Base-by-base conservation (phyloP, 1,140 invertebrate genomes). In the Drosophila sproati region DNA sequence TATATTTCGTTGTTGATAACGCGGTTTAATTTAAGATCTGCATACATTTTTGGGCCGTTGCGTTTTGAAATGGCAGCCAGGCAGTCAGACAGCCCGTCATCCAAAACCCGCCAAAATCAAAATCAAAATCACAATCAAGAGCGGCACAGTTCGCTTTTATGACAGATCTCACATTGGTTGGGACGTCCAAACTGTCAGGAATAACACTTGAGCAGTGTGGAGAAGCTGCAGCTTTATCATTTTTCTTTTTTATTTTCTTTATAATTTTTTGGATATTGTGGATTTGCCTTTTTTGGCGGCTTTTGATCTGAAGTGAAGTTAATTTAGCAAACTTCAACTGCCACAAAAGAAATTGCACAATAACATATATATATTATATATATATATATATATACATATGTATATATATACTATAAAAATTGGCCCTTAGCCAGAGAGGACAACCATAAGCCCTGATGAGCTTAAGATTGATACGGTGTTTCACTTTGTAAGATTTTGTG, bases 141-240 rank as follows among this genome's bases (percentile, higher is more conserved):
- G 85, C 80, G 78, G 85, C 74, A 35, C 79, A 68, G 79, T 64
- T 62, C 77, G 82, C 74, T 75, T 88, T 90, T 89, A 89, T 89
- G 85, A 89, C 85, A 89, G 85, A 89, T 89, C 85, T 89, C 85
- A 89, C 85, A 76, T 85, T 89, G 79, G 88, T 89, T 80, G 85
- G 77, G 74, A 89, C 78, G 85, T 85, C 80, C 52, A 60, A 81
- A 56, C 85, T 89, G 85, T 85, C 85, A 89, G 69, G 89, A 89
- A 81, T 89, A 80, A 89, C 85, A 89, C 85, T 89, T 81, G 80
- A 81, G 75, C 70, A 37, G 35, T 74, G 69, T 50, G 70, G 62
- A 74, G 83, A 80, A 72, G 83, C 68, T 73, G 71, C 82, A 86
- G 41, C 28, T 35, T 31, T 35, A 20, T 20, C 20, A 20, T 63